A percentile compares a stretch with the other conserved stretches of the same genome.
phyloP scores from a whole-genome alignment of 2,888 invertebrate species.

The Cyrtodaria siliqua region DNA sequence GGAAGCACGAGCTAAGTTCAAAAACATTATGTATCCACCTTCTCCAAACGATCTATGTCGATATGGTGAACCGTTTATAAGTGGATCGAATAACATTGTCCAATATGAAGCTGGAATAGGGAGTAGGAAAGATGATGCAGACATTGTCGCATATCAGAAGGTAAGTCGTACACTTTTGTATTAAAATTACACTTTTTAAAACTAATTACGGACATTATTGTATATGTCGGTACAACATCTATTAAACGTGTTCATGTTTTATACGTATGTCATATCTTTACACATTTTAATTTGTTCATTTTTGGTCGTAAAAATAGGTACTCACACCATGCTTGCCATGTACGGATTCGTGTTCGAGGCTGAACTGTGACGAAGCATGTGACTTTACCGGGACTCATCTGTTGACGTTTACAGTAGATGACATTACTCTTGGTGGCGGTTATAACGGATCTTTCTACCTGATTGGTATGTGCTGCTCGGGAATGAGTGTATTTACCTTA shows the following conservation, averaged over 20 bases:
- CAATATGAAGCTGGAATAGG: constrained; percentile 69
- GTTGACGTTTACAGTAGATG: constrained; percentile 39
- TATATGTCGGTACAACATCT: no score
- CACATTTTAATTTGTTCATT: no score
- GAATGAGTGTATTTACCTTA: no score
- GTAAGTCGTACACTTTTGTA: constrained; percentile 24
- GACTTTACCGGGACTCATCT: constrained; percentile 14
- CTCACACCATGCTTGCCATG: constrained; percentile 67
- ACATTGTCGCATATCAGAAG: constrained; percentile 53
- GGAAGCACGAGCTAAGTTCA: constrained; percentile 53
- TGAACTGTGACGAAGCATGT: constrained; percentile 60
- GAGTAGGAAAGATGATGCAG: constrained; percentile 19
- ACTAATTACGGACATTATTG: no score
- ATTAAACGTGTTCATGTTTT: no score
- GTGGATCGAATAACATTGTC: constrained; percentile 62
- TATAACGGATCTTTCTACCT: constrained; percentile 17
- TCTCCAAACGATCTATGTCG: constrained; percentile 52
- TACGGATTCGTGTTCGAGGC: constrained; percentile 46
- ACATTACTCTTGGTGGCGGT: constrained; percentile 20
- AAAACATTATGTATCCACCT: constrained; percentile 62
- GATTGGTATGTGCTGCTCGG: constrained; percentile 18
- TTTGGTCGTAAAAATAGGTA: constrained; percentile 37
- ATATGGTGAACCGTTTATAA: constrained; percentile 66
- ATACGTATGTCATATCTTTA: no score
- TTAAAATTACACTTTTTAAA: no score